These are phyloP conservation scores for Malaclemys terrapin DNA, from an alignment of 2,113 vertebrate species.

Conservation along the genomic window DNA sequence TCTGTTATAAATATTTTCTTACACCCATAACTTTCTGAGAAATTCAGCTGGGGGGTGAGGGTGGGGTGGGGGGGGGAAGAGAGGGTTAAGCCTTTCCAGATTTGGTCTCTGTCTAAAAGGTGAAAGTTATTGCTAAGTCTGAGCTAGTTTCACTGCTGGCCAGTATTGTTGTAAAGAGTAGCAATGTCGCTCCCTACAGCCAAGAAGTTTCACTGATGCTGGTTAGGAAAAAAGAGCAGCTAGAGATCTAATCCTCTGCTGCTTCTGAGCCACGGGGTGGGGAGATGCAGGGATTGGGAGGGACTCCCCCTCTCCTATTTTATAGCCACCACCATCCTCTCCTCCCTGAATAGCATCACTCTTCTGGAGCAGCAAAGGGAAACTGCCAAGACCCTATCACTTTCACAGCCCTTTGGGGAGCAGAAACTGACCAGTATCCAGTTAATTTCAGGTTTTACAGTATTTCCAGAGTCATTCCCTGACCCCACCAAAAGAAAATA, in stretches of 20 bases:
- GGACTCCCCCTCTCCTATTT: background rate
- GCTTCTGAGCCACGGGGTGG: background rate
- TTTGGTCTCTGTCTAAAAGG: fast-evolving
- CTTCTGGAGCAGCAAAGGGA: too few relatives aligned
- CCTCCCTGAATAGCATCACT: too few relatives aligned
- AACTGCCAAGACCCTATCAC: too few relatives aligned
- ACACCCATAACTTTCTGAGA: background rate
- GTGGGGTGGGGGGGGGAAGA: too few relatives aligned
- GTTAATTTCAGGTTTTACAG: too few relatives aligned
- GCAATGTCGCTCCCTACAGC: fast-evolving
- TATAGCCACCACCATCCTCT: too few relatives aligned
- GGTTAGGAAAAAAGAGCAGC: background rate
- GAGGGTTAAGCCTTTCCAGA: background rate
- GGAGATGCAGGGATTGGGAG: background rate
- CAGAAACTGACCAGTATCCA: too few relatives aligned
- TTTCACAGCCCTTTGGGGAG: too few relatives aligned
- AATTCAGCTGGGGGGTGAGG: background rate
- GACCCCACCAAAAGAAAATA: background rate
- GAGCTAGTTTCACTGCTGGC: fast-evolving
- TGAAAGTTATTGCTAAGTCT: background rate
- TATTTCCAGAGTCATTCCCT: background rate
- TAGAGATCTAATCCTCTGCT: background rate
- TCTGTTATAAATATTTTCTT: background rate
- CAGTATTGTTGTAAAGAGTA: fast-evolving
- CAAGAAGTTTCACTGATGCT: background rate